These are phyloP conservation scores for Ylistrum balloti DNA, from an alignment of 1,140 invertebrate genomes.

Conservation along the genomic window DNA sequence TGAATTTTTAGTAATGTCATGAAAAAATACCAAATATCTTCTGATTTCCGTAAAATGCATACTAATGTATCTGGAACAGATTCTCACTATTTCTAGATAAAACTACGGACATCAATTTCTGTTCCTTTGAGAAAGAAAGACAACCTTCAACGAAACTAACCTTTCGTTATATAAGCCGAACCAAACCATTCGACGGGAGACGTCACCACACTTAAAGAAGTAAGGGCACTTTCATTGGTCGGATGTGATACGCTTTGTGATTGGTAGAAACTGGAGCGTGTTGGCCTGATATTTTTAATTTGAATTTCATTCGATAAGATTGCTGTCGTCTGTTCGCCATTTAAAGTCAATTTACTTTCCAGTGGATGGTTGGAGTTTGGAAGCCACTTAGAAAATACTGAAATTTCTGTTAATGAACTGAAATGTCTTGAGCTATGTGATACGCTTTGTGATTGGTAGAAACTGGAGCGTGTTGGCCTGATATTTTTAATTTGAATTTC, in stretches of 20 bases:
- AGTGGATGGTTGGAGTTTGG: not conserved
- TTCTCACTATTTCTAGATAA: no score
- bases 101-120: no score
- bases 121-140: no score
- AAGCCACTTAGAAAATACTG: not conserved
- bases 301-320: not conserved
- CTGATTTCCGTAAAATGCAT: no score
- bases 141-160: not conserved
- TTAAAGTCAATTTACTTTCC: not conserved
- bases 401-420: not conserved
- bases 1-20: no score
- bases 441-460: not conserved
- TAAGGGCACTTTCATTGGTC: not conserved
- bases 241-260: not conserved
- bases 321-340: not conserved
- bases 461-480: not conserved
- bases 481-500: not conserved
- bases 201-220: not conserved
- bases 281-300: not conserved
- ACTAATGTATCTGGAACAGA: no score
- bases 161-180: not conserved
- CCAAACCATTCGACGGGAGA: not conserved
- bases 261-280: conserved; percentile 3
- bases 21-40: no score
- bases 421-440: no score